These are phyloP conservation scores for Perognathus longimembris DNA, from an alignment of 2,113 vertebrate genomes.

Conservation along the genomic window DNA sequence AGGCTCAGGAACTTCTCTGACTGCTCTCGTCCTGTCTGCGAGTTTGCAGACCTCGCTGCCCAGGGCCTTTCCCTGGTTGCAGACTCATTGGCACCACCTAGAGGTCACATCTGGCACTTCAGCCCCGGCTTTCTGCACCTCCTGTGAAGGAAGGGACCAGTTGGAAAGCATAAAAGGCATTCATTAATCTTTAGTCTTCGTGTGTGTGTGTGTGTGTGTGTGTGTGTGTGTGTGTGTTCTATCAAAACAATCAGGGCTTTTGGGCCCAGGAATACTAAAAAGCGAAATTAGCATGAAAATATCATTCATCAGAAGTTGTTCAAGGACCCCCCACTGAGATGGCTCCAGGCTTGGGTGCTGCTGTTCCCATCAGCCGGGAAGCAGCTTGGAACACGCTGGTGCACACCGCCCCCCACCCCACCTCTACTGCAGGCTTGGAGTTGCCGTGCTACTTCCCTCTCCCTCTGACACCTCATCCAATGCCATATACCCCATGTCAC, in stretches of 20 bases:
- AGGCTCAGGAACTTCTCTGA: conserved; percentile 62
- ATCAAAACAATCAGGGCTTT: conserved; percentile 33
- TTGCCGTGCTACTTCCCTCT: not conserved
- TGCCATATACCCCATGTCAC: not conserved
- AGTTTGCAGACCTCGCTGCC: conserved; percentile 52
- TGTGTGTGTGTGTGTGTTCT: not conserved
- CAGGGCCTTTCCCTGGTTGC: conserved; percentile 36
- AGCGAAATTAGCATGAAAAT: conserved; percentile 47
- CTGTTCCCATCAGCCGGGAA: not conserved
- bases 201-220: no score
- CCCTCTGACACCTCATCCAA: no score
- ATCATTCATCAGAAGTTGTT: conserved; percentile 58
- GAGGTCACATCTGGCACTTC: conserved; percentile 73
- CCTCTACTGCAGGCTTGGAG: not conserved
- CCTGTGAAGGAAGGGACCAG: not conserved
- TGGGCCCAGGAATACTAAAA: conserved; percentile 40
- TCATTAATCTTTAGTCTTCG: not conserved
- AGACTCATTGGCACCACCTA: conserved; percentile 87
- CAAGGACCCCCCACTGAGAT: not conserved
- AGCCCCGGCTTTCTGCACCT: not conserved
- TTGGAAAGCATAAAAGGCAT: not conserved
- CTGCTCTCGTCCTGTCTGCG: conserved; percentile 36
- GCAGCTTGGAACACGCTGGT: not conserved
- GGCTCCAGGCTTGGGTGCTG: not conserved
- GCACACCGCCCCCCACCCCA: not conserved